Percentiles rank a stretch among this genome's conserved stretches.
Conservation (phyloP, 2,888 invertebrate species). For the Pristionchus exspectatus region DNA sequence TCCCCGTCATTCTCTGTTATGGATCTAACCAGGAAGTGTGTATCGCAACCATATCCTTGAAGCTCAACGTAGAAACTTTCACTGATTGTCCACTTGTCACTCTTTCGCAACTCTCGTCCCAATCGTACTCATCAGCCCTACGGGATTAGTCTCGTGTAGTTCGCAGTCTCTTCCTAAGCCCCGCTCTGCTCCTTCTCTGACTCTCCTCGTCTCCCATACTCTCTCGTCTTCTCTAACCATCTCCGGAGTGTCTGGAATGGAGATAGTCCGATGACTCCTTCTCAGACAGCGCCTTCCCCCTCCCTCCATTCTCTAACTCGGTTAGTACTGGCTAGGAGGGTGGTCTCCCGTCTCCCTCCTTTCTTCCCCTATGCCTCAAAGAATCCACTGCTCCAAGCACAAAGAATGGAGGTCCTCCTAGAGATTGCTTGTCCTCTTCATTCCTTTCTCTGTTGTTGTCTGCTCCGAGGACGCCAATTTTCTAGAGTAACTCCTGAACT, state of each 20-base stretch:
- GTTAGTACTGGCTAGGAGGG: slow-evolving; percentile 45
- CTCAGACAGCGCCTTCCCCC: slow-evolving; percentile 1
- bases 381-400: background rate
- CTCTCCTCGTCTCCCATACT: background rate
- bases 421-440: background rate
- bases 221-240: background rate
- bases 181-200: background rate
- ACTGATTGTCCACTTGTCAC: slow-evolving; percentile 1
- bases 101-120: slow-evolving; percentile 31
- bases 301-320: slow-evolving; percentile 38
- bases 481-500: slow-evolving; percentile 10
- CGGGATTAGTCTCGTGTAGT: background rate
- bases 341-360: background rate
- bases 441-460: background rate
- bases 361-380: slow-evolving; percentile 14
- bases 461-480: background rate
- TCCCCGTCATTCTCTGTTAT: background rate
- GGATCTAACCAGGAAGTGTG: background rate
- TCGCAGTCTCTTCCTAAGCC: background rate
- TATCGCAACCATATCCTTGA: background rate
- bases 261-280: background rate
- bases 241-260: background rate
- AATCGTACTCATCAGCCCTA: slow-evolving; percentile 1
- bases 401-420: background rate
- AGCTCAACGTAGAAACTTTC: background rate